A percentile compares a stretch with the other conserved stretches of the same genome.
Evolutionary conservation across 2,888 invertebrate genomes (phyloP).

Genomic region (Agrilus mali): DNA sequence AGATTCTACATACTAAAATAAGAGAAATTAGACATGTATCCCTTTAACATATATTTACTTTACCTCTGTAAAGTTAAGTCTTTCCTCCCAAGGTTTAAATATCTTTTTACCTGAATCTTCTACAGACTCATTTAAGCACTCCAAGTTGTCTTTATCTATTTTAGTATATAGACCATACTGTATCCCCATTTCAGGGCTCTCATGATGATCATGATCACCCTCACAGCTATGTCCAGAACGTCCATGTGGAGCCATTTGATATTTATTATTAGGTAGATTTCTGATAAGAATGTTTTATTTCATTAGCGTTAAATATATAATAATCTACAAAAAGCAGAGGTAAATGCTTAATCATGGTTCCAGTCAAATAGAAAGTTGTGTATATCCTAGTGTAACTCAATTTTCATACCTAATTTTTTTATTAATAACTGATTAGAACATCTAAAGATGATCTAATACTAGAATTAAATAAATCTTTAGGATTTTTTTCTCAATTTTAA

Average conservation of each 20-base stretch:
- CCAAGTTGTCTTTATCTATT: constrained; percentile 75
- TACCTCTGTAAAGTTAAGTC: constrained; percentile 66
- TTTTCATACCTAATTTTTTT: no score
- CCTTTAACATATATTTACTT: constrained; percentile 9
- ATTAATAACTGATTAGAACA: no score
- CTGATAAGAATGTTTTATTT: no score
- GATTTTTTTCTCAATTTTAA: no score
- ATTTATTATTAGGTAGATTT: no score
- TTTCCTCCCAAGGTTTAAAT: constrained; percentile 85
- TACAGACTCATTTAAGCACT: constrained; percentile 79
- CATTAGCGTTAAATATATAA: no score
- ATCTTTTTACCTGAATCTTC: constrained; percentile 82
- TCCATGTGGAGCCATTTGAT: constrained; percentile 40
- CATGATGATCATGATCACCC: constrained; percentile 49
- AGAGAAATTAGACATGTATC: constrained; percentile 18
- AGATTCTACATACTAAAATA: constrained; percentile 79
- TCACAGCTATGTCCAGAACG: constrained; percentile 43
- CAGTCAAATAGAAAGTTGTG: no score
- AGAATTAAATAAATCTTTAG: no score
- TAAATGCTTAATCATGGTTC: no score
- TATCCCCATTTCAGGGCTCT: constrained; percentile 55
- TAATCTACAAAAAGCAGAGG: no score
- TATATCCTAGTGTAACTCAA: no score
- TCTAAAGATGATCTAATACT: no score
- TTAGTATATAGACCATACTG: constrained; percentile 78